Evolutionary conservation across 2,888 invertebrate genomes (phyloP), one percentile per base, ranked within the genome.

Genomic region (Leucophenga montana): DNA sequence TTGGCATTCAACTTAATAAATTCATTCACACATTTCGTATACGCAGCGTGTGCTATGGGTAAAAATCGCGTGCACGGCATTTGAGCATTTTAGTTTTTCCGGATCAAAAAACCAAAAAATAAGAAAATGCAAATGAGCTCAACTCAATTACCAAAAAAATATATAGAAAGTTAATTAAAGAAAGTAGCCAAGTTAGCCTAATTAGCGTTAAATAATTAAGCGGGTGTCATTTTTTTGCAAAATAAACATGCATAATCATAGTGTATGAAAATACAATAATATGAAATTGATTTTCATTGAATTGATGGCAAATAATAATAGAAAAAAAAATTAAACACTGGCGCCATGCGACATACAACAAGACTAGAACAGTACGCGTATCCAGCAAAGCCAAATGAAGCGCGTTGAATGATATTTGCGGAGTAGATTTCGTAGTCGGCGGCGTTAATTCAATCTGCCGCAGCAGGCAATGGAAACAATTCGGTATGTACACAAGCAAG

Each of bases 331-430:
- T 27, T 27, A 13, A n/a, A 27, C n/a, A n/a, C 27, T 64, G 46
- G 62, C 62, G 46, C 46, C 62, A 46, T 64, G 39, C 11, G 39
- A 39, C 39, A 39, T 39, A 11, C 39, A 39, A 11, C 39, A 39
- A 11, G 39, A 39, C 11, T 3, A 33, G 33, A 5, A 8, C 33
- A 33, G 8, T 5, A 33, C 8, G 8, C 3, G n/a, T n/a, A 33
- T 33, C 4, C 33, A 33, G 3, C 33, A 8, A 3, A 33, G 33
- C 8, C 33, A 33, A 33, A 33, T 33, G 33, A 11, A 8, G 39
- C 39, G 11, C 39, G 18, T 54, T n/a, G 57, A 57, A n/a, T 57
- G 57, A 16, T 57, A 27, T n/a, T 57, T 27, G 31, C 16, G 14
- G 57, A 16, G n/a, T 11, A 11, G 27, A 16, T 13, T 16, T 5